Evolutionary conservation across 2,797 vertebrate species (phyloP).

Genomic region (Diceros bicornis): DNA sequence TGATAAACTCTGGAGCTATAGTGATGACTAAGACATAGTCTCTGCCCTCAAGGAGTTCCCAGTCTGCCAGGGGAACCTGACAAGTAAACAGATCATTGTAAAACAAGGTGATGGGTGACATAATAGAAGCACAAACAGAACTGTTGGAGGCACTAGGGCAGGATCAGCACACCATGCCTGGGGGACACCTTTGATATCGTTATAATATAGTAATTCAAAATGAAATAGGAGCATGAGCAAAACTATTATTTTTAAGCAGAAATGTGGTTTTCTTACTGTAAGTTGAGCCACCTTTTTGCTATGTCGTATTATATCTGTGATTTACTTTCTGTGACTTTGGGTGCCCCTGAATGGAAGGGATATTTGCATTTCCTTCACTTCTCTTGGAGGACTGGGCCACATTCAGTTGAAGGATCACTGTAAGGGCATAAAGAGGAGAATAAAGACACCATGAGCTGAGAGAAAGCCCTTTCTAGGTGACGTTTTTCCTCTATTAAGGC

Average conservation of each 20-base stretch:
- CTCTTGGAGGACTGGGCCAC: background rate
- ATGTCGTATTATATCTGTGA: background rate
- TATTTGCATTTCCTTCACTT: slow-evolving; percentile 19
- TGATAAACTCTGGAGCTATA: background rate
- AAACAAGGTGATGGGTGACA: background rate
- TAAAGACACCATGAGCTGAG: background rate
- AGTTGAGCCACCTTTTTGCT: background rate
- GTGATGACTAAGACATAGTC: background rate
- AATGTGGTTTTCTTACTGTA: background rate
- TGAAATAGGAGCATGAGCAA: background rate
- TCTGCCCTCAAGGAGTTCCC: background rate
- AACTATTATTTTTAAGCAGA: background rate
- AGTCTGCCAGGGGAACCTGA: background rate
- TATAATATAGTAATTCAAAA: background rate
- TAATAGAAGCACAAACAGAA: background rate
- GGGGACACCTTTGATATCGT: background rate
- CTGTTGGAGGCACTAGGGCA: too few species aligned
- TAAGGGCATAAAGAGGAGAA: background rate
- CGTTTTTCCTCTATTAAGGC: background rate
- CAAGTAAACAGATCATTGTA: background rate
- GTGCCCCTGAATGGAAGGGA: background rate
- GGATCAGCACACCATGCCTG: background rate
- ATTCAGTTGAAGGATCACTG: background rate
- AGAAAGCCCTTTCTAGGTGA: background rate
- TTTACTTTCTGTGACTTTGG: background rate